Evolutionary conservation across 2,113 vertebrate genomes (phyloP).

Genomic region (Bujurquina vittata): DNA sequence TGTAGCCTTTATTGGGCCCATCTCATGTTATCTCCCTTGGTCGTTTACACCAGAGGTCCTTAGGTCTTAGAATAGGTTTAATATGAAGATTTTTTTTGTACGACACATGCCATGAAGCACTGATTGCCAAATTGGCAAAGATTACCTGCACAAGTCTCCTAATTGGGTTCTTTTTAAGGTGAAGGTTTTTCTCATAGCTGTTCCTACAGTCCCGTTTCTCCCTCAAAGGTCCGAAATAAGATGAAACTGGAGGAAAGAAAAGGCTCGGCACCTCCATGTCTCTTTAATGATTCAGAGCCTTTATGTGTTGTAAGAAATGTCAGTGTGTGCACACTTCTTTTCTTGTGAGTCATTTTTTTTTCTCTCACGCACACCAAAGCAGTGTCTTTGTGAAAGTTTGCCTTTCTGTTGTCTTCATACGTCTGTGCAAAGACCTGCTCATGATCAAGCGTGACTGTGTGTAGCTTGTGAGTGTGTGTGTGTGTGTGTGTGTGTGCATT

Average conservation of each 20-base stretch:
- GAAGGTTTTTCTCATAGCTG: background rate
- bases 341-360: background rate
- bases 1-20: too few species aligned
- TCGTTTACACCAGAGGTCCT: too few species aligned
- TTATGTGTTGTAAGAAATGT: background rate
- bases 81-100: too few species aligned
- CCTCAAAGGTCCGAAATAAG: background rate
- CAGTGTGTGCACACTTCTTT: background rate
- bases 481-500: background rate
- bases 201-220: background rate
- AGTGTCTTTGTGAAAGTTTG: background rate
- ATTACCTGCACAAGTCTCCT: background rate
- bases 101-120: too few species aligned
- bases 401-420: background rate
- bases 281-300: conserved; percentile 26
- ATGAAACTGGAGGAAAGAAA: background rate
- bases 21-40: too few species aligned
- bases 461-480: background rate
- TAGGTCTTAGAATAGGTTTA: too few species aligned
- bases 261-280: background rate
- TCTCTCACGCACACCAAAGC: background rate
- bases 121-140: background rate
- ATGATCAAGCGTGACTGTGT: conserved; percentile 9
- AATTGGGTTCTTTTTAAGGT: background rate
- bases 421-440: background rate